phyloP scores from a whole-genome alignment of 1,140 invertebrate genomes.

The Drosophila kohkoa region DNA sequence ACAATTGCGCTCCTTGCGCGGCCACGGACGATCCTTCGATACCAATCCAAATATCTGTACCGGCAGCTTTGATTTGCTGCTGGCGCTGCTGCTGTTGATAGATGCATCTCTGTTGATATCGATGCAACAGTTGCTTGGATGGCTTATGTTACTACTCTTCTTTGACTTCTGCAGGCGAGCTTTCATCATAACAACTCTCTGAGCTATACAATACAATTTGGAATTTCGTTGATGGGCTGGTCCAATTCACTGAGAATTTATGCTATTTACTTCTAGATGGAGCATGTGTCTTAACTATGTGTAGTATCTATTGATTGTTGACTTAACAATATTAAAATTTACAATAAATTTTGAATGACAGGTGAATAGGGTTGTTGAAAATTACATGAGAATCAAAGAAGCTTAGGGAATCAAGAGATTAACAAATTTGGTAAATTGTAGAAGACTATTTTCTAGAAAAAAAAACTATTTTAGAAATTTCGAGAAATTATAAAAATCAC shows the following conservation, averaged over 20 bases:
- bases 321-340: not conserved
- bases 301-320: not conserved
- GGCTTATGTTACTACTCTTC: not conserved
- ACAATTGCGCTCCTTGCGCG: not conserved
- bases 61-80: slow-evolving; percentile 17
- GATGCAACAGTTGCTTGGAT: not conserved
- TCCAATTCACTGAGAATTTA: slow-evolving; percentile 40
- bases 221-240: slow-evolving; percentile 15
- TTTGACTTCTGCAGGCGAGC: slow-evolving; percentile 14
- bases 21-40: slow-evolving; percentile 21
- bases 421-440: too few species aligned
- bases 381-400: too few species aligned
- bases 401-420: too few species aligned
- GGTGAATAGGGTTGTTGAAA: too few species aligned
- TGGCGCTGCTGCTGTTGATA: not conserved
- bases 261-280: slow-evolving; percentile 1
- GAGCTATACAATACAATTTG: slow-evolving; percentile 18
- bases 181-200: slow-evolving; percentile 16
- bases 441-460: too few species aligned
- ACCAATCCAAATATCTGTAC: slow-evolving; percentile 24
- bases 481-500: too few species aligned
- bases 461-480: too few species aligned
- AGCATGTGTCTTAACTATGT: not conserved
- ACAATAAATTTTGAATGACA: too few species aligned
- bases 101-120: not conserved